phyloP scores from a whole-genome alignment of 1,140 invertebrate species.

The Trichonephila clavipes region DNA sequence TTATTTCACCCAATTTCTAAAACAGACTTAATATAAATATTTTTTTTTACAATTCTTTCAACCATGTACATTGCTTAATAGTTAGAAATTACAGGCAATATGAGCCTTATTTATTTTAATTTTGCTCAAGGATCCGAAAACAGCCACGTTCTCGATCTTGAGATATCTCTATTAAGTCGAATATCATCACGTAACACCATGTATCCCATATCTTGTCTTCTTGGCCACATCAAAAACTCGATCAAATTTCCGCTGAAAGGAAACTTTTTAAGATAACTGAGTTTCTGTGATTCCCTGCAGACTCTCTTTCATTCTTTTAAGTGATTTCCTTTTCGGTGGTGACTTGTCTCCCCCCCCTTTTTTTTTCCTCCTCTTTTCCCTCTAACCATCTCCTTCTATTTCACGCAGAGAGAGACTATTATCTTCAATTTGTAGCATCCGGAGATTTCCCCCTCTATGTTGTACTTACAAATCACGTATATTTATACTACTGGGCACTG shows the following conservation, averaged over 20 bases:
- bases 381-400: not conserved
- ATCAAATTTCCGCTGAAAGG: conserved; percentile 37
- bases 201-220: conserved; percentile 12
- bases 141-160: not conserved
- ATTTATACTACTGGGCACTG: not conserved
- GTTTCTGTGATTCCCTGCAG: conserved; percentile 6
- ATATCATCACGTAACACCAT: not conserved
- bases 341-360: not conserved
- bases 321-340: conserved; percentile 34
- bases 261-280: conserved; percentile 47
- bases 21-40: too few species aligned
- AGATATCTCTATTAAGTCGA: not conserved
- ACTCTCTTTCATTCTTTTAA: conserved; percentile 24
- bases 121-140: not conserved
- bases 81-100: too few species aligned
- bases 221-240: conserved; percentile 2
- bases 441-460: conserved; percentile 21
- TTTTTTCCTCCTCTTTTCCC: not conserved
- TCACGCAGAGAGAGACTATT: conserved; percentile 30
- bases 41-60: too few species aligned
- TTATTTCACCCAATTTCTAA: too few species aligned
- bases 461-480: conserved; percentile 74
- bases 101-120: not conserved
- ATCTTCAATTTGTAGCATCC: conserved; percentile 40
- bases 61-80: too few species aligned